These are phyloP conservation scores for Platycheirus rosarum DNA, from an alignment of 2,888 invertebrate genomes.

Conservation along the genomic window DNA sequence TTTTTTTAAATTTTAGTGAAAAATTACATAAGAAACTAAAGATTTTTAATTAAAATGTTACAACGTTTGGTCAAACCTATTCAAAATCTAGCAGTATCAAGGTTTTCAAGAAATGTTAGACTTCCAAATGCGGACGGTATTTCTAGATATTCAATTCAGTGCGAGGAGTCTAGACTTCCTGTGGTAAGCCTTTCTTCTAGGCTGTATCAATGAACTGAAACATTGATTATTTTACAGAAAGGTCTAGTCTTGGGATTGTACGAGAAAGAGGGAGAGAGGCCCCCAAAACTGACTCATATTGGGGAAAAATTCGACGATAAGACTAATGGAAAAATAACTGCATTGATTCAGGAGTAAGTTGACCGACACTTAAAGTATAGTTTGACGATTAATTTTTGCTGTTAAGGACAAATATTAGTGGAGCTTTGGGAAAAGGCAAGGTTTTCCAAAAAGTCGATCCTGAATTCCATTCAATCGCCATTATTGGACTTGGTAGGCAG, in stretches of 20 bases:
- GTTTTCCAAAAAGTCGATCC: constrained; percentile 85
- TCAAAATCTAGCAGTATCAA: neutral
- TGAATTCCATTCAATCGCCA: constrained; percentile 85
- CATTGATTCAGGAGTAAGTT: constrained; percentile 49
- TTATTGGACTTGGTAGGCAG: constrained; percentile 87
- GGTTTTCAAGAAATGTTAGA: neutral
- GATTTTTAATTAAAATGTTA: constrained; percentile 4
- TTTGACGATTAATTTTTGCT: neutral
- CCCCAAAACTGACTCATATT: constrained; percentile 81
- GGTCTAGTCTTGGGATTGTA: constrained; percentile 84
- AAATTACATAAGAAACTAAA: no score
- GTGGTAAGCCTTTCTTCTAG: no score
- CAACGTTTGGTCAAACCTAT: neutral
- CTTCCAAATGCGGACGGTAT: neutral
- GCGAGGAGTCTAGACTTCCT: neutral
- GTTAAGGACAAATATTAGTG: constrained; percentile 75
- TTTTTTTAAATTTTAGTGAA: no score
- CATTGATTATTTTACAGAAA: no score
- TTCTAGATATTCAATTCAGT: constrained; percentile 3
- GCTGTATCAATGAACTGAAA: no score
- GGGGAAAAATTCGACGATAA: constrained; percentile 82
- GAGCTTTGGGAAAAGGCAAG: constrained; percentile 79
- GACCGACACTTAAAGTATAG: no score
- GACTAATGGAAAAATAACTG: constrained; percentile 82
- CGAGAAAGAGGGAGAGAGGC: constrained; percentile 80